These are phyloP conservation scores for Coptotermes formosanus DNA, from an alignment of 1,140 invertebrate species.

Conservation along the genomic window DNA sequence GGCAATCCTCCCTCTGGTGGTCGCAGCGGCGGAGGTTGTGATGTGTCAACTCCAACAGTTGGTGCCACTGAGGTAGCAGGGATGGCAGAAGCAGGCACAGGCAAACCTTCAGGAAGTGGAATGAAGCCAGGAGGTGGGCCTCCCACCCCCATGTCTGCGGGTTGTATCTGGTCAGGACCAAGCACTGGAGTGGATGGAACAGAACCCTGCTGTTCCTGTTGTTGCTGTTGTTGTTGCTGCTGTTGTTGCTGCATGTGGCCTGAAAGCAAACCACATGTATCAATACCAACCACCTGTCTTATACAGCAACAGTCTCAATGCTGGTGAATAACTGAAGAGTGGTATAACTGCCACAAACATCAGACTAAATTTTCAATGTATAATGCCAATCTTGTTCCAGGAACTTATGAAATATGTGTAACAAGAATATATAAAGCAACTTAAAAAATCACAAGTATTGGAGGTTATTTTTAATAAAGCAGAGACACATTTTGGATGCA, in stretches of 20 bases:
- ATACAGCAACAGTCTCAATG: too few relatives aligned
- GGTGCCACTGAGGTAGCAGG: slow-evolving; percentile 26
- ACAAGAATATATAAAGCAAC: too few relatives aligned
- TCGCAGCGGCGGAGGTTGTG: slow-evolving; percentile 59
- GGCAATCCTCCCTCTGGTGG: slow-evolving; percentile 21
- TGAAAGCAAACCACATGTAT: neutral
- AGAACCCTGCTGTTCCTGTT: slow-evolving; percentile 35
- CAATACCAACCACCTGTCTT: neutral
- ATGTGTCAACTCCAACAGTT: slow-evolving; percentile 55
- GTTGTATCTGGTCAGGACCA: neutral
- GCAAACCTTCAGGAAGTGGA: slow-evolving; percentile 40
- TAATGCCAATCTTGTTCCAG: too few relatives aligned
- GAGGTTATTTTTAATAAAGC: too few relatives aligned
- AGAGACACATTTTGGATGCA: too few relatives aligned
- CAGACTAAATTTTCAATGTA: too few relatives aligned
- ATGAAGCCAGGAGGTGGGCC: slow-evolving; percentile 40
- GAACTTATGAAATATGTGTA: too few relatives aligned
- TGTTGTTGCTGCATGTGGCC: slow-evolving; percentile 32
- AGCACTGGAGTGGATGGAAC: slow-evolving; percentile 17
- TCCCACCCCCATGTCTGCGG: slow-evolving; percentile 10
- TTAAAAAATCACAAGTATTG: too few relatives aligned
- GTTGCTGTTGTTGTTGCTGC: slow-evolving; percentile 39
- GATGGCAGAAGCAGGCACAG: slow-evolving; percentile 19
- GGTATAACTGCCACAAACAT: too few relatives aligned
- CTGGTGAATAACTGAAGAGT: too few relatives aligned